These are phyloP conservation scores for Cirrhinus mrigala DNA, from an alignment of 2,797 vertebrate genomes.

Conservation along the genomic window DNA sequence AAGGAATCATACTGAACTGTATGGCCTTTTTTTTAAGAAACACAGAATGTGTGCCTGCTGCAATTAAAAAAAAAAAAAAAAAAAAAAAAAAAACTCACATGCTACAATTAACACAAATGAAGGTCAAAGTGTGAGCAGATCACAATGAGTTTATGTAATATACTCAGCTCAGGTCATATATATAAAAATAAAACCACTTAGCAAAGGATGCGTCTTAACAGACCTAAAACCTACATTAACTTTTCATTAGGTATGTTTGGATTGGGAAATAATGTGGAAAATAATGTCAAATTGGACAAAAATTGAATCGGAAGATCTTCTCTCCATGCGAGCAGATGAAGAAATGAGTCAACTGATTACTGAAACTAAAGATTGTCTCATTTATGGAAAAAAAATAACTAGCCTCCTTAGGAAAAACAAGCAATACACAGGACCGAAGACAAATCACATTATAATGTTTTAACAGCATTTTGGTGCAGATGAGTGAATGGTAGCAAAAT, in stretches of 20 bases:
- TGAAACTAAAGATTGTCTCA: not conserved
- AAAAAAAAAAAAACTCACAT: not conserved
- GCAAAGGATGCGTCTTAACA: not conserved
- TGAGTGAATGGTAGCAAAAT: not conserved
- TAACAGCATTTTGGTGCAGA: not conserved
- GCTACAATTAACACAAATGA: slow-evolving; percentile 24
- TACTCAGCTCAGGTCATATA: not conserved
- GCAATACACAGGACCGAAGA: not conserved
- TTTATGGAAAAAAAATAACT: not conserved
- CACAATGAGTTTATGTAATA: not conserved
- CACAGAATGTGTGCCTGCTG: not conserved
- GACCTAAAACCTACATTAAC: not conserved
- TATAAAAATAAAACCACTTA: not conserved
- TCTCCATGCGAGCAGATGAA: not conserved
- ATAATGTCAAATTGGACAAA: not conserved
- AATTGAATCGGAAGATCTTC: not conserved
- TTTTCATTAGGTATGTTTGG: not conserved
- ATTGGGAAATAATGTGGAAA: not conserved
- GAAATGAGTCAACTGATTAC: not conserved
- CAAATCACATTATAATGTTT: not conserved
- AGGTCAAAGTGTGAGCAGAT: not conserved
- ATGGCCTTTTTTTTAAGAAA: not conserved
- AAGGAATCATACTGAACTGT: slow-evolving; percentile 4
- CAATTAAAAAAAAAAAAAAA: too few species aligned
- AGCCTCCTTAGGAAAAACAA: not conserved